Evolutionary conservation across 2,797 vertebrate genomes (phyloP).

Genomic region (Cynodonichthys magdalenae): DNA sequence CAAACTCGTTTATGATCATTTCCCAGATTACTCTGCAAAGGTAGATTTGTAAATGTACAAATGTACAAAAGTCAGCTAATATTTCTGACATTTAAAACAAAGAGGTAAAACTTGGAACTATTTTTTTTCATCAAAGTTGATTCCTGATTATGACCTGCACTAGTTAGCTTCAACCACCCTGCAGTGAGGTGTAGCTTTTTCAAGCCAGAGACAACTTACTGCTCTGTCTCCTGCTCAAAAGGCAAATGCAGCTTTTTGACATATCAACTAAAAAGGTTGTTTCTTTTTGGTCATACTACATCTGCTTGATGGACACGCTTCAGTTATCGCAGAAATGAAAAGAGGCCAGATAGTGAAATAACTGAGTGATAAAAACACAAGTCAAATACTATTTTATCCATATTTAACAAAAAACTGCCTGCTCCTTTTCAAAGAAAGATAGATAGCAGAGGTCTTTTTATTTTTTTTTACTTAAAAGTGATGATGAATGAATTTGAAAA

Average conservation of each 20-base stretch:
- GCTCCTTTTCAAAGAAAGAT: conserved; percentile 31
- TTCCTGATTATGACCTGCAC: too few relatives aligned
- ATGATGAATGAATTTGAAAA: conserved; percentile 20
- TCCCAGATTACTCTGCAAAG: neutral
- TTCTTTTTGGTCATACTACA: conserved; percentile 3
- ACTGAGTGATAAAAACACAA: conserved; percentile 1
- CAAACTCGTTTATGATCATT: neutral
- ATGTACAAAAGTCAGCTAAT: neutral
- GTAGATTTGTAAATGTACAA: neutral
- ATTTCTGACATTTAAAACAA: conserved; percentile 11
- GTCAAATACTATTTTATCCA: neutral
- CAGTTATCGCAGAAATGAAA: conserved; percentile 12
- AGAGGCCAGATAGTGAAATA: conserved; percentile 1
- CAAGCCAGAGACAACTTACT: conserved; percentile 43
- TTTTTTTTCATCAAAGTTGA: too few relatives aligned
- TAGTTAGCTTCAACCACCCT: too few relatives aligned
- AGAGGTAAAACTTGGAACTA: too few relatives aligned
- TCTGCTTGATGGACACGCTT: conserved; percentile 15
- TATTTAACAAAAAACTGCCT: neutral
- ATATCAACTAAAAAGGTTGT: neutral
- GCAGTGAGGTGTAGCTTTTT: conserved; percentile 1
- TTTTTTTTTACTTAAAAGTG: conserved; percentile 36
- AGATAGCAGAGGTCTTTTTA: conserved; percentile 50
- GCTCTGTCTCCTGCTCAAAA: conserved; percentile 38
- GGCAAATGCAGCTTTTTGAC: conserved; percentile 13